Percentiles rank a stretch among this genome's conserved stretches.
These are phyloP conservation scores for Nomada ruficornis DNA, from an alignment of 2,888 invertebrate genomes.

Conservation along the genomic window DNA sequence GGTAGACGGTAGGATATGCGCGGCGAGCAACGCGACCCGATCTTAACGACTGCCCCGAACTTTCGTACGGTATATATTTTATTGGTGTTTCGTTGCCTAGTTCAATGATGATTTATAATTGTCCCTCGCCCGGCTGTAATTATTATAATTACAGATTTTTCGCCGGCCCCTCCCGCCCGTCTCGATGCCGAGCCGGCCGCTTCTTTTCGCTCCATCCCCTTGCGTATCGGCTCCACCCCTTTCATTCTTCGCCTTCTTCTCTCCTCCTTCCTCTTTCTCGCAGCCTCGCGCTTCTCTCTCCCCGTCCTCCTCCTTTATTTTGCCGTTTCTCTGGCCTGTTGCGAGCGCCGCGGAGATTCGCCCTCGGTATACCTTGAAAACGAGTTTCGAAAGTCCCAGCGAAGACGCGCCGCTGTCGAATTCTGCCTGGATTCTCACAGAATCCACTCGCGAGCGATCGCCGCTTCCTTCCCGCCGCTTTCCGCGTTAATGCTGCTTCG, in stretches of 20 bases:
- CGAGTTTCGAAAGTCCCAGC: conserved; percentile 76
- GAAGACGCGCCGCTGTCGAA: conserved; percentile 43
- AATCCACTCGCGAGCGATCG: conserved; percentile 34
- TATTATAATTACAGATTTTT: conserved; percentile 82
- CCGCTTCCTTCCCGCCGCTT: not conserved
- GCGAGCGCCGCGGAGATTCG: conserved; percentile 49
- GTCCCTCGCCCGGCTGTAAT: conserved; percentile 78
- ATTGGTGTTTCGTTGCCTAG: conserved; percentile 79
- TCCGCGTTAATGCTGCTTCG: not conserved
- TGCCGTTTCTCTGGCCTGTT: conserved; percentile 43
- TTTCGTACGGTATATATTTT: conserved; percentile 66
- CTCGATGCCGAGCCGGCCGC: conserved; percentile 45
- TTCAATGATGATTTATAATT: conserved; percentile 82
- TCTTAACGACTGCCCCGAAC: conserved; percentile 43
- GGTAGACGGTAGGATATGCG: conserved; percentile 24
- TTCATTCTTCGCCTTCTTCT: conserved; percentile 63
- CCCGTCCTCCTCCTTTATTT: conserved; percentile 21
- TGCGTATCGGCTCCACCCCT: conserved; percentile 74
- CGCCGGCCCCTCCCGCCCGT: conserved; percentile 66
- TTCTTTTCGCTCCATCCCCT: conserved; percentile 65
- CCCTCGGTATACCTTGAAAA: conserved; percentile 65
- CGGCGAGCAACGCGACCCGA: conserved; percentile 9
- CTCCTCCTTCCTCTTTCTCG: conserved; percentile 44
- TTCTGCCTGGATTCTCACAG: conserved; percentile 34
- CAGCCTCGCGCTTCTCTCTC: conserved; percentile 23